Evolutionary conservation across 2,113 vertebrate genomes (phyloP), one percentile per base, ranked within the genome.

Genomic region (Perca flavescens): DNA sequence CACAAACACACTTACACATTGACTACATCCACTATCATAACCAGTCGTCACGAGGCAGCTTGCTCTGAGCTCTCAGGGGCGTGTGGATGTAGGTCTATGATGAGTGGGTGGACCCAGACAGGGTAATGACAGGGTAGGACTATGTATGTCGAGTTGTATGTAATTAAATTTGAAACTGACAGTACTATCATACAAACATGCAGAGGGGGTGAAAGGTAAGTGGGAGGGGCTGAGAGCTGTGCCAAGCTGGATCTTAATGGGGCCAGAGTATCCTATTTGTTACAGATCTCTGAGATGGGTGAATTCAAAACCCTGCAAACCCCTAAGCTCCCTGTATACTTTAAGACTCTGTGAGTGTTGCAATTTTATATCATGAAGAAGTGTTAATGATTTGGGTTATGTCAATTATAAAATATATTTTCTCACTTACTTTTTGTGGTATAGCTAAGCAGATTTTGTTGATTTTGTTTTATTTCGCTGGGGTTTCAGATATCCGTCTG

Each of bases 81-180:
- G 75, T 90, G 91, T 87, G 50, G 70, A 68, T 87, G 79, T 76
- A 34, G 75, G 77, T 57, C 76, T 88, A 36, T 85, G 90, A 90
- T 89, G 90, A 89, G 93, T 92, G 93, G 93, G 92, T 91, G 91
- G 86, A 93, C 86, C 91, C 81, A 89, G 90, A 91, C 86, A n/a
- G 74, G 78, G 77, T 94, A 92, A 94, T 95, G 86, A 93, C 86
- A 90, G 90, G 90, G 88, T 91, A 88, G 89, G 84, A 83, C 84
- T 90, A 60, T 85, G 91, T 90, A 88, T 87, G 89, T 90, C 71
- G 73, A 88, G 80, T 88, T 76, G 77, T 87, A 67, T 92, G 90
- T 92, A 92, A 94, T 95, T 93, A 93, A 91, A 95, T 93, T 85
- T 83, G 85, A 94, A 94, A 94, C 85, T 88, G 91, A 92, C 88